Percentiles rank a stretch among this genome's conserved stretches.
These are phyloP conservation scores for Hylaeus volcanicus DNA, from an alignment of 1,140 invertebrate genomes.

Conservation along the genomic window DNA sequence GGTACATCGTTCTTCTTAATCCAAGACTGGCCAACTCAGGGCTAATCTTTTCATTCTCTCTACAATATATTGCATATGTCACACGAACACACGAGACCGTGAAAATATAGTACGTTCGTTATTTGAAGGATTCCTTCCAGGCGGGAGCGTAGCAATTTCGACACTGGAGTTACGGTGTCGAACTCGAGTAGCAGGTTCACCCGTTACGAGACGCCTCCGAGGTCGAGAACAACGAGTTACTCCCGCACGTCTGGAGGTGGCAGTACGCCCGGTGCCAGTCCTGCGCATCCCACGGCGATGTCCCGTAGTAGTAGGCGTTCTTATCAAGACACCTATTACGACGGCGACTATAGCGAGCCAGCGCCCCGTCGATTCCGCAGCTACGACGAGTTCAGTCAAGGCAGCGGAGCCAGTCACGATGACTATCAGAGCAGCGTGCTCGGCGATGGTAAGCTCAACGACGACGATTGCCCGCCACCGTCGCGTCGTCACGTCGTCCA, in stretches of 20 bases:
- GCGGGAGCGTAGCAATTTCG: slow-evolving; percentile 75
- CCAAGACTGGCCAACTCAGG: too few species aligned
- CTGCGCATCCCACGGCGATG: slow-evolving; percentile 76
- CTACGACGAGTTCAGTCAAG: slow-evolving; percentile 85
- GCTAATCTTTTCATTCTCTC: neutral
- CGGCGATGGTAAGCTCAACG: slow-evolving; percentile 73
- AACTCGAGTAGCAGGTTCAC: slow-evolving; percentile 78
- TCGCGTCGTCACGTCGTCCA: slow-evolving; percentile 73
- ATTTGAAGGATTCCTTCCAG: slow-evolving; percentile 68
- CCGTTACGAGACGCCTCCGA: slow-evolving; percentile 77
- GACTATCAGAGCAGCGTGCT: slow-evolving; percentile 78
- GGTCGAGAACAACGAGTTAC: slow-evolving; percentile 77
- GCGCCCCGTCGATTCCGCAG: slow-evolving; percentile 82
- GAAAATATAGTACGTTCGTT: slow-evolving; percentile 48
- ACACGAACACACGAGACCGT: neutral
- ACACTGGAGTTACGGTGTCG: slow-evolving; percentile 75
- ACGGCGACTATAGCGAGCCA: slow-evolving; percentile 79
- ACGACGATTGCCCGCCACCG: slow-evolving; percentile 70
- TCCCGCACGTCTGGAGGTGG: slow-evolving; percentile 75
- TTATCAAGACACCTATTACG: slow-evolving; percentile 78
- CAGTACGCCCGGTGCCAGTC: slow-evolving; percentile 77
- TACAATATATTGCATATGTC: neutral
- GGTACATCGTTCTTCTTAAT: too few species aligned
- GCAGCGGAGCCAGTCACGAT: slow-evolving; percentile 83
- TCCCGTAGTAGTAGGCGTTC: slow-evolving; percentile 73